Evolutionary conservation across 2,888 invertebrate genomes (phyloP).

Genomic region (Lycophotia porphyrea): DNA sequence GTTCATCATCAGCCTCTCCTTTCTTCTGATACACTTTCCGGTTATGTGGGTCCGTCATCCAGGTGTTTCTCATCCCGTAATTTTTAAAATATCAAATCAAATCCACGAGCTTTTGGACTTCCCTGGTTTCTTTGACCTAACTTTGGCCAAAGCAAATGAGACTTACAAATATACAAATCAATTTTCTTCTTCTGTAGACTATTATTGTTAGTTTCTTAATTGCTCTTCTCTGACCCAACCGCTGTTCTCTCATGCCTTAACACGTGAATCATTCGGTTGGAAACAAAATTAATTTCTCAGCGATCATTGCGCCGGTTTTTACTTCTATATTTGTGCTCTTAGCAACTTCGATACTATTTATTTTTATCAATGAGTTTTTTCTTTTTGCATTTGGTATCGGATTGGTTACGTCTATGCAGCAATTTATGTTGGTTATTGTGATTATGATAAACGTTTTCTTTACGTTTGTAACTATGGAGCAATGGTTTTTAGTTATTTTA

Average conservation of each 20-base stretch:
- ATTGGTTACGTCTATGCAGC: slow-evolving; percentile 29
- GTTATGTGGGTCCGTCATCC: neutral
- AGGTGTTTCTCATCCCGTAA: neutral
- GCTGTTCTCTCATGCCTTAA: slow-evolving; percentile 37
- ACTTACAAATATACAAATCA: neutral
- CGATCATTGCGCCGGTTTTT: slow-evolving; percentile 51
- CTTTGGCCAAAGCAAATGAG: neutral
- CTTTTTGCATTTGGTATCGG: slow-evolving; percentile 30
- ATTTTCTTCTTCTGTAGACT: neutral
- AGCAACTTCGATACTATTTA: slow-evolving; percentile 49
- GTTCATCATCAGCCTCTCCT: neutral
- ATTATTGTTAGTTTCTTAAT: neutral
- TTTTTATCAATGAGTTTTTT: slow-evolving; percentile 48
- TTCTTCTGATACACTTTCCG: neutral
- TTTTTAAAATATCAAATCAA: neutral
- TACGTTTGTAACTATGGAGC: neutral
- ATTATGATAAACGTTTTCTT: slow-evolving; percentile 1
- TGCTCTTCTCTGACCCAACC: neutral
- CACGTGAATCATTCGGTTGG: slow-evolving; percentile 48
- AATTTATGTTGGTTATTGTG: slow-evolving; percentile 27
- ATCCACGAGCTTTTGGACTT: neutral
- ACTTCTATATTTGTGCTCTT: slow-evolving; percentile 48
- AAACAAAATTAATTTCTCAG: slow-evolving; percentile 65
- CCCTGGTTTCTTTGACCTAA: neutral
- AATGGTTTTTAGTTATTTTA: neutral